phyloP scores from a whole-genome alignment of 1,140 invertebrate genomes.

The Neocloeon triangulifer region DNA sequence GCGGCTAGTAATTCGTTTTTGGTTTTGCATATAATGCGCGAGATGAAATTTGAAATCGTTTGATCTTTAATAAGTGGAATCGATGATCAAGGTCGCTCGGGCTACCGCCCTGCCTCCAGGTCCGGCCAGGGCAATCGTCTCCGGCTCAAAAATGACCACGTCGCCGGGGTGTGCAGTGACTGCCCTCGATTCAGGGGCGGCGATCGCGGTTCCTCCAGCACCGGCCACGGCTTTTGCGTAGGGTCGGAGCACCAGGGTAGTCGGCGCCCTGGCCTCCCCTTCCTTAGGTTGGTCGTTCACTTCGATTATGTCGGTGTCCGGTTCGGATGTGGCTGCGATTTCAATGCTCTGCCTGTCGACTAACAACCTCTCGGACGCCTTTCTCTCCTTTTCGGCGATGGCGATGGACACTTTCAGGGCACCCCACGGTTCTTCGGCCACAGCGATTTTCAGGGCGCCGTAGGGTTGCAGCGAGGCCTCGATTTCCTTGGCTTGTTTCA shows the following conservation, averaged over 20 bases:
- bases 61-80: slow-evolving; percentile 6
- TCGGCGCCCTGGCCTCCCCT: too few relatives aligned
- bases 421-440: too few relatives aligned
- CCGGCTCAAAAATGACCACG: slow-evolving; percentile 32
- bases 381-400: too few relatives aligned
- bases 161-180: slow-evolving; percentile 23
- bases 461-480: too few relatives aligned
- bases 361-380: too few relatives aligned
- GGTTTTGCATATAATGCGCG: neutral
- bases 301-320: too few relatives aligned
- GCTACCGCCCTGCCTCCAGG: slow-evolving; percentile 44
- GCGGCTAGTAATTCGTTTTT: neutral
- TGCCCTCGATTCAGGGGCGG: slow-evolving; percentile 35
- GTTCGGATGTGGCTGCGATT: too few relatives aligned
- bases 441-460: too few relatives aligned
- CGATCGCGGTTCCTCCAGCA: slow-evolving; percentile 33
- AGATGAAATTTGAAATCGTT: neutral
- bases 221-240: slow-evolving; percentile 33
- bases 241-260: slow-evolving; percentile 32
- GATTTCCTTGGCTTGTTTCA: too few relatives aligned
- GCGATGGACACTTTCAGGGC: too few relatives aligned
- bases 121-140: slow-evolving; percentile 39
- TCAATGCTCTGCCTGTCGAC: too few relatives aligned
- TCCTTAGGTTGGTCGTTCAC: too few relatives aligned
- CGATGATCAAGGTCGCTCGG: slow-evolving; percentile 27